Evolutionary conservation across 2,888 invertebrate species (phyloP).

Genomic region (Lacanobia oleracea): DNA sequence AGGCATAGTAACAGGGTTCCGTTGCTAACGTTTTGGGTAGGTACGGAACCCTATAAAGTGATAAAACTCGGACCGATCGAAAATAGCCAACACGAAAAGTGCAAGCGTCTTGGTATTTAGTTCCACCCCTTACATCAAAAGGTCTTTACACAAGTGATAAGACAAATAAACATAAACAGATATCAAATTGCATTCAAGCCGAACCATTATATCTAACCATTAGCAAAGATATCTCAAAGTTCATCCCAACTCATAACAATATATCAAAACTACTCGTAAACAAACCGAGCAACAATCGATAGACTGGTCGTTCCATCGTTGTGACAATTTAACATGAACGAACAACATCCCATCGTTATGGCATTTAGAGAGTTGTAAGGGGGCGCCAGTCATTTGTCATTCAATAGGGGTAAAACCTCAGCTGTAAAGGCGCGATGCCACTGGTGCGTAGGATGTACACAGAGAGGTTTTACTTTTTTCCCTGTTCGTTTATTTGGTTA

Average conservation of each 20-base stretch:
- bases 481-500: too few species aligned
- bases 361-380: conserved; percentile 12
- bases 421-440: not conserved
- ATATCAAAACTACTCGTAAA: conserved; percentile 16
- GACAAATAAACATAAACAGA: not conserved
- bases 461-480: not conserved
- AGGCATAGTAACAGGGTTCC: too few species aligned
- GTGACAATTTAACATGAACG: conserved; percentile 31
- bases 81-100: not conserved
- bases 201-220: not conserved
- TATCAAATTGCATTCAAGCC: conserved; percentile 37
- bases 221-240: conserved; percentile 8
- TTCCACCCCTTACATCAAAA: not conserved
- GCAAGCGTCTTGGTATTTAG: not conserved
- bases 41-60: too few species aligned
- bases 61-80: too few species aligned
- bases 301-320: conserved; percentile 8
- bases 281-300: conserved; percentile 9
- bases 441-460: not conserved
- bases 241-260: not conserved
- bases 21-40: too few species aligned
- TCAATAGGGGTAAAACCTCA: conserved; percentile 12
- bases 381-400: conserved; percentile 48
- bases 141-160: not conserved
- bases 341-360: conserved; percentile 41